A percentile compares a stretch with the other conserved stretches of the same genome.
Evolutionary conservation across 1,140 invertebrate genomes (phyloP).

Genomic region (Bombus difficillimus): DNA sequence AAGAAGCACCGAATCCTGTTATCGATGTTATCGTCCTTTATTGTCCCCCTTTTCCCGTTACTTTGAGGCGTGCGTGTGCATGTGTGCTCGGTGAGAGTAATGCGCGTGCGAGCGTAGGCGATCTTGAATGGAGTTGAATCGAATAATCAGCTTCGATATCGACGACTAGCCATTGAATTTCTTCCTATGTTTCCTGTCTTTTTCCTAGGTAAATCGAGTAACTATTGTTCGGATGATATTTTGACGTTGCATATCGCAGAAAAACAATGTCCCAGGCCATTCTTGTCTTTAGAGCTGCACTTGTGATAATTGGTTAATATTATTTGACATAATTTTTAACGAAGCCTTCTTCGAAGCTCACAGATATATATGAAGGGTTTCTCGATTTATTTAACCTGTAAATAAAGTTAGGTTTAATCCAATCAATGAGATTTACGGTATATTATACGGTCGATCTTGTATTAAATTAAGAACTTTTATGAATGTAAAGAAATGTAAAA

Average conservation of each 20-base stretch:
- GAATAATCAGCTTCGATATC: slow-evolving; percentile 4
- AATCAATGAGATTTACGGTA: background rate
- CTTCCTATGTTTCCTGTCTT: background rate
- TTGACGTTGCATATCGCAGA: slow-evolving; percentile 18
- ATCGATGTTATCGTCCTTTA: slow-evolving; percentile 31
- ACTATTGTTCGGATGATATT: background rate
- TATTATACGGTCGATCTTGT: background rate
- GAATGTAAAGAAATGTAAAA: background rate
- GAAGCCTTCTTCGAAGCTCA: background rate
- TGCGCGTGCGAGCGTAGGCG: background rate
- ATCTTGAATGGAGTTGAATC: slow-evolving; percentile 1
- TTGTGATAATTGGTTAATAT: background rate
- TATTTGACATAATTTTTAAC: background rate
- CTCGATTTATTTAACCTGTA: slow-evolving; percentile 37
- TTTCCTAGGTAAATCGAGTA: background rate
- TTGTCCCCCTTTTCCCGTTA: slow-evolving; percentile 22
- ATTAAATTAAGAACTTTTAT: background rate
- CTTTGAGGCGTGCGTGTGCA: slow-evolving; percentile 46
- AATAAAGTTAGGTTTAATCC: slow-evolving; percentile 17
- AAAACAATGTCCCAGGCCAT: background rate
- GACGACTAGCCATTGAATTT: background rate
- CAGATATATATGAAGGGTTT: background rate
- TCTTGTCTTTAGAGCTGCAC: background rate
- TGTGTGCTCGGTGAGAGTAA: slow-evolving; percentile 27
- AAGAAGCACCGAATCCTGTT: slow-evolving; percentile 31